Evolutionary conservation across 2,113 vertebrate genomes (phyloP).

Genomic region (Syrrhaptes paradoxus): DNA sequence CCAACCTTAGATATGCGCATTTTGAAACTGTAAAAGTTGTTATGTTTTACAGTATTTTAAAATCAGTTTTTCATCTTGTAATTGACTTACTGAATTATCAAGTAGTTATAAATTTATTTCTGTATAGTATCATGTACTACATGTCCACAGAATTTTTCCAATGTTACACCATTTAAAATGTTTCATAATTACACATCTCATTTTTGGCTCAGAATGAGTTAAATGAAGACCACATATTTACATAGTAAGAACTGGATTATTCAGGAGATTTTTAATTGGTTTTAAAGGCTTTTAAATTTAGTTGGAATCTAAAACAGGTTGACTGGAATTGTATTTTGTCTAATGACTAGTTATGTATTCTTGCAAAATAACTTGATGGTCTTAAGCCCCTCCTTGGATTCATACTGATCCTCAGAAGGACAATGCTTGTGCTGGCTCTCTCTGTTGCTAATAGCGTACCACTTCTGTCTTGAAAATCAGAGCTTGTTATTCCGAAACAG

Average conservation of each 20-base stretch:
- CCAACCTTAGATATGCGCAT: neutral
- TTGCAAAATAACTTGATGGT: neutral
- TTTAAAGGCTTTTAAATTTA: constrained; percentile 23
- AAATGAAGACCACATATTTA: neutral
- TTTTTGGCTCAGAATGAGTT: neutral
- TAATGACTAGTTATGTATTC: neutral
- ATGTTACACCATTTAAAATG: neutral
- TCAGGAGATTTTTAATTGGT: neutral
- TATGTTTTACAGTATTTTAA: neutral
- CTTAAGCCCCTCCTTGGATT: neutral
- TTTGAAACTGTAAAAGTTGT: neutral
- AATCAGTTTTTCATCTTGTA: neutral
- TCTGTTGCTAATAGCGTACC: neutral
- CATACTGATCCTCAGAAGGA: neutral
- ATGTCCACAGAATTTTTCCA: neutral
- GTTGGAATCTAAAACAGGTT: neutral
- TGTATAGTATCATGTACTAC: neutral
- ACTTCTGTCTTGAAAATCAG: neutral
- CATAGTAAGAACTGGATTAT: neutral
- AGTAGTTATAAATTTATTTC: neutral
- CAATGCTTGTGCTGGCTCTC: neutral
- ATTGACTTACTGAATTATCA: neutral
- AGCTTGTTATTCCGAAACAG: neutral
- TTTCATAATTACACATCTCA: neutral
- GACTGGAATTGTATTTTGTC: neutral